Evolutionary conservation across 2,888 invertebrate genomes (phyloP).

Genomic region (Sesia bembeciformis): DNA sequence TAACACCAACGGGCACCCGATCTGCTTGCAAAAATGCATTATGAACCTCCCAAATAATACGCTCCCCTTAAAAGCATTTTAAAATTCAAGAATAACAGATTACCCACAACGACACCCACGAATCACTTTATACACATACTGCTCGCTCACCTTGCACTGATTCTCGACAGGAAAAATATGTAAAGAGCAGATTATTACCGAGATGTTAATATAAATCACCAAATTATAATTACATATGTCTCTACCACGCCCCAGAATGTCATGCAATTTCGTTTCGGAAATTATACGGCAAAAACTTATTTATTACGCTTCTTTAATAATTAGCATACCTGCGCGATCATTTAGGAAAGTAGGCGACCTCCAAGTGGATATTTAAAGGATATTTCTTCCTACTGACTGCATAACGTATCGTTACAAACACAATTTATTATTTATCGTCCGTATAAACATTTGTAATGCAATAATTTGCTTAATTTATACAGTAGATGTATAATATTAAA

Average conservation of each 20-base stretch:
- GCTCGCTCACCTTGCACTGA: conserved; percentile 50
- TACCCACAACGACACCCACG: conserved; percentile 31
- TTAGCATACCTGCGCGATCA: conserved; percentile 29
- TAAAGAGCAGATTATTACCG: conserved; percentile 34
- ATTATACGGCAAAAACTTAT: conserved; percentile 56
- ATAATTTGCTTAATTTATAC: no score
- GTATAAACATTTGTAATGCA: no score
- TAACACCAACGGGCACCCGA: conserved; percentile 38
- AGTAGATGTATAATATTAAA: no score
- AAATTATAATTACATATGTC: conserved; percentile 55
- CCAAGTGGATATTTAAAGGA: background rate
- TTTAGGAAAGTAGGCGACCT: conserved; percentile 28
- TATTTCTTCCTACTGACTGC: background rate
- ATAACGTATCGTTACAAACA: no score
- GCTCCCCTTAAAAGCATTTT: conserved; percentile 59
- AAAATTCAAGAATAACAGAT: conserved; percentile 41
- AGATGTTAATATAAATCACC: conserved; percentile 54
- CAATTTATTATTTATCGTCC: no score
- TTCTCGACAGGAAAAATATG: conserved; percentile 48
- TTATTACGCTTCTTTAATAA: conserved; percentile 57
- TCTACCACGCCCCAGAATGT: conserved; percentile 56
- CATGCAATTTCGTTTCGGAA: conserved; percentile 59
- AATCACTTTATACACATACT: conserved; percentile 35
- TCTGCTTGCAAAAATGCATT: conserved; percentile 65
- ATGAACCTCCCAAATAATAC: conserved; percentile 54